A percentile compares a stretch with the other conserved stretches of the same genome.
Conservation (phyloP, 2,888 invertebrate species). For the Caenorhabditis zanzibari region DNA sequence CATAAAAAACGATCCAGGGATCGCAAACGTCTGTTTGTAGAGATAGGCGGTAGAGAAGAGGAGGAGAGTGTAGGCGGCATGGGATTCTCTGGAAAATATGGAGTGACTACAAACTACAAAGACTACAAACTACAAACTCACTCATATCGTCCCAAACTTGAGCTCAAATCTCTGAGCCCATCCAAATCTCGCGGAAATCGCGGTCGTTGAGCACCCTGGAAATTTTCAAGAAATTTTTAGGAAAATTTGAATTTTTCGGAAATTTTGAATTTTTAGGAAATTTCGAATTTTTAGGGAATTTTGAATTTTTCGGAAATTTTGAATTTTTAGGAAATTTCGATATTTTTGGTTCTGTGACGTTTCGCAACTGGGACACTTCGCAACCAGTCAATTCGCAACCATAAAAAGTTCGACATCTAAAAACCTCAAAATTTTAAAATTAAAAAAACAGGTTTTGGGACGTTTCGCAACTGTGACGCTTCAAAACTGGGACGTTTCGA, state of each 20-base stretch:
- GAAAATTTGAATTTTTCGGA: not conserved
- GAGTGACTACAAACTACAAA: not conserved
- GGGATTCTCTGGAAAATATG: conserved; percentile 48
- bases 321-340: not conserved
- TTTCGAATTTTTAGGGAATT: conserved; percentile 1
- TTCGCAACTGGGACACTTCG: no score
- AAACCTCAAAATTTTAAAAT: no score
- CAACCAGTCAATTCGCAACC: no score
- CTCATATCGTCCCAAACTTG: conserved; percentile 49
- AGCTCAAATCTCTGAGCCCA: conserved; percentile 46
- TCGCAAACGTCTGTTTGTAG: conserved; percentile 87
- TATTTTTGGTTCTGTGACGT: no score
- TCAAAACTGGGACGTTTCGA: no score
- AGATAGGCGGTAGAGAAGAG: conserved; percentile 84
- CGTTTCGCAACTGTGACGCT: no score
- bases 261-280: not conserved
- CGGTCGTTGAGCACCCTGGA: conserved; percentile 46
- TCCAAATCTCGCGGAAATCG: conserved; percentile 52
- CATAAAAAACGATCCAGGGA: conserved; percentile 87
- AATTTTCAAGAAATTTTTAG: not conserved
- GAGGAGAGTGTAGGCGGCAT: conserved; percentile 38
- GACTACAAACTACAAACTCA: conserved; percentile 7
- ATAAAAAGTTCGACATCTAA: no score
- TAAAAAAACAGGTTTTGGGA: no score
- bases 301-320: not conserved